Evolutionary conservation across 2,888 invertebrate genomes (phyloP).

Genomic region (Erpobdella octoculata): DNA sequence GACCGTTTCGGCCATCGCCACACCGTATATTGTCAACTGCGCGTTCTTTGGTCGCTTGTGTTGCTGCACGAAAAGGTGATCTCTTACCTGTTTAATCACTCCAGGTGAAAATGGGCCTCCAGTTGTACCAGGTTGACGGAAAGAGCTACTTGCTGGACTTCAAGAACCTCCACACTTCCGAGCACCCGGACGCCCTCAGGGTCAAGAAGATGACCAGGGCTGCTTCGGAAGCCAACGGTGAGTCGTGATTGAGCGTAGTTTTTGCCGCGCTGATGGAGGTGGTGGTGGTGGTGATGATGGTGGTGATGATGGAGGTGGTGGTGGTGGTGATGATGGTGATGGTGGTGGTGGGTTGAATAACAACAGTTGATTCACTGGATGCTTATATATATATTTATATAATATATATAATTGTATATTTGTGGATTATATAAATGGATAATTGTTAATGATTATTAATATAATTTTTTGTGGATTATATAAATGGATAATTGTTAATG

Average conservation of each 20-base stretch:
- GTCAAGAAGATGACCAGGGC: conserved; percentile 38
- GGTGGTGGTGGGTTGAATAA: neutral
- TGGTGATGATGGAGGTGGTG: neutral
- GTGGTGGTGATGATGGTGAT: neutral
- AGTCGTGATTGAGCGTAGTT: neutral
- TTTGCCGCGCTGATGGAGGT: neutral
- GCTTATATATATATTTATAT: neutral
- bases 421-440: neutral
- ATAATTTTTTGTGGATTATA: too few relatives aligned
- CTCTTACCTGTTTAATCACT: conserved; percentile 6
- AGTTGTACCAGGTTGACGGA: conserved; percentile 96
- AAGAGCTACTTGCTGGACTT: conserved; percentile 95
- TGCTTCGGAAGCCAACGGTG: conserved; percentile 20
- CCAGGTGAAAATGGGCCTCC: conserved; percentile 82
- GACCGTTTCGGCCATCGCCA: too few relatives aligned
- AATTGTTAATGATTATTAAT: neutral
- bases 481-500: too few relatives aligned
- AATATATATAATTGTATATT: too few relatives aligned
- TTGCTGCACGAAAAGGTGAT: neutral
- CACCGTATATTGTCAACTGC: too few relatives aligned
- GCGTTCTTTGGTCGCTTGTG: neutral
- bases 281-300: neutral
- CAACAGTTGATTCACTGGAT: too few relatives aligned
- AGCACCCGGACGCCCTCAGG: conserved; percentile 39
- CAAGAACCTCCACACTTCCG: conserved; percentile 64